phyloP scores from a whole-genome alignment of 2,113 vertebrate genomes.

The Empidonax alnorum region DNA sequence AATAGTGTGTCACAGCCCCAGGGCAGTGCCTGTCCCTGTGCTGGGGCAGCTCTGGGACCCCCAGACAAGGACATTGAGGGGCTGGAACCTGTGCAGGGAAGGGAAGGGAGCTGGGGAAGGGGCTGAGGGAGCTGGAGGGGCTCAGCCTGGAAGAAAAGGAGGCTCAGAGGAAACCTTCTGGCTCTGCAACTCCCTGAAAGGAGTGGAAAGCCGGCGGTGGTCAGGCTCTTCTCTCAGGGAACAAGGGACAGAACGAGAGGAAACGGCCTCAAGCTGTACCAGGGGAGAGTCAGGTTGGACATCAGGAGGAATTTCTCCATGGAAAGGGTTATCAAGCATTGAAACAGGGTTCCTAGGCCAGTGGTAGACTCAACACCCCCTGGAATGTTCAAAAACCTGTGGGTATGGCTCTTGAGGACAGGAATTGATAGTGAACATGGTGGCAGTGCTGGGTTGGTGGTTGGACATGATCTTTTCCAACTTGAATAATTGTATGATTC shows the following conservation, averaged over 20 bases:
- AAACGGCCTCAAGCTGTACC: accelerated
- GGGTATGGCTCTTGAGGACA: background rate
- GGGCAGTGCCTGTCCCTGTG: background rate
- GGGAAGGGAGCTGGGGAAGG: background rate
- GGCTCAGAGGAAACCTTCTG: background rate
- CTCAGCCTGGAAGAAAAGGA: background rate
- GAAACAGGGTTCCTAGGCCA: background rate
- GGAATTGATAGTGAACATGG: accelerated
- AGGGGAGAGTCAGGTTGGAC: accelerated
- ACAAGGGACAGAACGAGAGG: background rate
- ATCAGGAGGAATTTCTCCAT: background rate
- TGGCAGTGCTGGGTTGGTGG: background rate
- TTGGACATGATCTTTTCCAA: background rate
- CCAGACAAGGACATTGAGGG: background rate
- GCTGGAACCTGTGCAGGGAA: background rate
- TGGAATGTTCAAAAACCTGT: accelerated
- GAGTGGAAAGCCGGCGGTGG: accelerated
- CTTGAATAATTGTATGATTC: background rate
- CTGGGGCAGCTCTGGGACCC: background rate
- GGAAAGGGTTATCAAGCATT: background rate
- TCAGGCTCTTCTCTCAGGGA: background rate
- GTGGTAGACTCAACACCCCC: accelerated
- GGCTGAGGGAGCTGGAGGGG: background rate
- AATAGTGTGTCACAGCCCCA: background rate
- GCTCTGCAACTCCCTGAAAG: background rate